Evolutionary conservation across 2,888 invertebrate genomes (phyloP).

Genomic region (Tuta absoluta): DNA sequence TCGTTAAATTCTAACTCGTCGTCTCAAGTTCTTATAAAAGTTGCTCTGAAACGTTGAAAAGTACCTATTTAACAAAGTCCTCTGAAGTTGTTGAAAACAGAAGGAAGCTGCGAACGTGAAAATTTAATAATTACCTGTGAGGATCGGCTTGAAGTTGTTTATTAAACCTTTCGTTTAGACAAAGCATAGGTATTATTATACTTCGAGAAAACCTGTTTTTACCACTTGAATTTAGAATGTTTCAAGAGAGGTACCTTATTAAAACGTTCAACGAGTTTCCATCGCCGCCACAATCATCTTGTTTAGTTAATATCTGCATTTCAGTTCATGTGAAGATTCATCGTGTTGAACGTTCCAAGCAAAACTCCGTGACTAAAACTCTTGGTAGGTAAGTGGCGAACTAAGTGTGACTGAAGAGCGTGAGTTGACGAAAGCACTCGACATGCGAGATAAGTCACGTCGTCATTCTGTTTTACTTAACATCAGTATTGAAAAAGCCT

Average conservation of each 20-base stretch:
- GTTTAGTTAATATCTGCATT: too few species aligned
- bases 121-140: neutral
- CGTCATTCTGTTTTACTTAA: neutral
- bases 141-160: neutral
- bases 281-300: too few species aligned
- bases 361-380: neutral
- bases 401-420: neutral
- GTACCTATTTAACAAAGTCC: slow-evolving; percentile 1
- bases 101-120: slow-evolving; percentile 6
- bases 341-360: too few species aligned
- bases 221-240: too few species aligned
- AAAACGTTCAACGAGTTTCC: too few species aligned
- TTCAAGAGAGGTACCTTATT: too few species aligned
- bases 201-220: too few species aligned
- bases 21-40: slow-evolving; percentile 13
- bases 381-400: neutral
- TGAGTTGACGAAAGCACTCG: slow-evolving; percentile 3
- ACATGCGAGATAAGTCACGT: neutral
- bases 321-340: too few species aligned
- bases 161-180: neutral
- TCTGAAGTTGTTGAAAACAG: slow-evolving; percentile 8
- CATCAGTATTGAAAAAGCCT: neutral
- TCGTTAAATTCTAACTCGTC: slow-evolving; percentile 11
- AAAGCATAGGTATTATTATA: too few species aligned
- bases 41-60: slow-evolving; percentile 5